These are phyloP conservation scores for Drosophila infuscata DNA, from an alignment of 2,888 invertebrate species.

Conservation along the genomic window DNA sequence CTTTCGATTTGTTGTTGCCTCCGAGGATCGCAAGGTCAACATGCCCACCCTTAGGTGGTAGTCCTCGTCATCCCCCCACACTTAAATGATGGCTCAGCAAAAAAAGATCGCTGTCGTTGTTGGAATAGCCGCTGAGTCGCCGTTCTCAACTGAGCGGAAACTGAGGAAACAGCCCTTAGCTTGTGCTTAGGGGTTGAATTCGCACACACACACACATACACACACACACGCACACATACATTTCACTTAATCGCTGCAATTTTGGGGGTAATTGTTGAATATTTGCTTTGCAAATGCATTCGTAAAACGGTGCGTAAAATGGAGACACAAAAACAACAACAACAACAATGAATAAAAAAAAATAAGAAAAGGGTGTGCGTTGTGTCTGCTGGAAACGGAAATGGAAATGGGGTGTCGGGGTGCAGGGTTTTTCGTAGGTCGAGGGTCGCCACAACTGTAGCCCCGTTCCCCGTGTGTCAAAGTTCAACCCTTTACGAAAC, in stretches of 20 bases:
- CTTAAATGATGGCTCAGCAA: neutral
- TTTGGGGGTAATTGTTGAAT: conserved; percentile 62
- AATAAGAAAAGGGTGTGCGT: conserved; percentile 14
- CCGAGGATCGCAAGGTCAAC: neutral
- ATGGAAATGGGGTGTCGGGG: neutral
- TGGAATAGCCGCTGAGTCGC: conserved; percentile 20
- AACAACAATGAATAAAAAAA: neutral
- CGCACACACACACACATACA: neutral
- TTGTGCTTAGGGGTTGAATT: conserved; percentile 57
- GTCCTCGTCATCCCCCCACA: conserved; percentile 1
- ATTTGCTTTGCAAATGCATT: conserved; percentile 55
- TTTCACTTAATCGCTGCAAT: conserved; percentile 25
- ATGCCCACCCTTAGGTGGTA: neutral
- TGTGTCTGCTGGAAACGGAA: conserved; percentile 6
- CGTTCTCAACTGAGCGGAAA: conserved; percentile 8
- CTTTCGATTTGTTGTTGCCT: neutral
- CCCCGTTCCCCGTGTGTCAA: conserved; percentile 24
- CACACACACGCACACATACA: neutral
- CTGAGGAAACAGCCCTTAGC: conserved; percentile 59
- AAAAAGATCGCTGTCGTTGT: conserved; percentile 20
- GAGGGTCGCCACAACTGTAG: neutral
- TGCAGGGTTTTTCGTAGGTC: neutral
- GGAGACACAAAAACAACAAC: conserved; percentile 46
- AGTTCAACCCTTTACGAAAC: conserved; percentile 59
- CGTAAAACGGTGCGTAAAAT: conserved; percentile 48